These are phyloP conservation scores for Paradoxurus hermaphroditus DNA, from an alignment of 2,113 vertebrate genomes.

Conservation along the genomic window DNA sequence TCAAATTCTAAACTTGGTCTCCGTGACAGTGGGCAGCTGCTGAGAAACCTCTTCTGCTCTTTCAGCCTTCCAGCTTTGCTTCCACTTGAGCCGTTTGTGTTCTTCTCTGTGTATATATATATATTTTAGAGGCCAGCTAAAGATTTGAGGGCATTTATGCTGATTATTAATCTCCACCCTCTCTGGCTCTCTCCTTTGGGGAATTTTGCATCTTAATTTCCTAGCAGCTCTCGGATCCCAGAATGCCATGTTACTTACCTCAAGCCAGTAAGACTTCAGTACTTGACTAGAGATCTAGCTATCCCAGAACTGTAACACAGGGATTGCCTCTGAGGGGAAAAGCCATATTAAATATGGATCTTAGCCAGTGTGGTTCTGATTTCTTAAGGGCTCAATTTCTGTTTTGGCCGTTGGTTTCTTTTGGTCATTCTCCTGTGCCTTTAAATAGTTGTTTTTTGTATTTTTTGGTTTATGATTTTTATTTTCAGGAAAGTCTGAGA, in stretches of 20 bases:
- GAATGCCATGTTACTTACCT: background rate
- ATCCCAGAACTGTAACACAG: background rate
- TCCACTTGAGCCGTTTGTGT: background rate
- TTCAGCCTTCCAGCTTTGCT: slow-evolving; percentile 7
- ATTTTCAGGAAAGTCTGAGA: background rate
- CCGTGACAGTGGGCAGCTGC: background rate
- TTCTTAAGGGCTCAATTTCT: background rate
- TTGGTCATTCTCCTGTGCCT: background rate
- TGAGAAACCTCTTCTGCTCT: background rate
- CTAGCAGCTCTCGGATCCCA: background rate
- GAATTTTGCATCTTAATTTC: background rate
- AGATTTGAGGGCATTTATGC: slow-evolving; percentile 7
- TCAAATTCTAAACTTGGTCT: slow-evolving; percentile 4
- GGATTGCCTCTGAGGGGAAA: background rate
- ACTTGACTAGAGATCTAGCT: slow-evolving; percentile 3
- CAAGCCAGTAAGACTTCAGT: background rate
- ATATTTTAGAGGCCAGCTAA: background rate
- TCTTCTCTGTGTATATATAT: background rate
- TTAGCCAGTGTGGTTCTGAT: background rate
- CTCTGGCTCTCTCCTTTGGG: background rate
- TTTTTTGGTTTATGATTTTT: slow-evolving; percentile 23
- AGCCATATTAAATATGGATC: background rate
- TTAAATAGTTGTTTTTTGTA: background rate
- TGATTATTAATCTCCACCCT: background rate
- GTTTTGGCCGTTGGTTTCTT: background rate